Conservation (phyloP, 2,888 invertebrate genomes). For the Microctonus hyperodae region DNA sequence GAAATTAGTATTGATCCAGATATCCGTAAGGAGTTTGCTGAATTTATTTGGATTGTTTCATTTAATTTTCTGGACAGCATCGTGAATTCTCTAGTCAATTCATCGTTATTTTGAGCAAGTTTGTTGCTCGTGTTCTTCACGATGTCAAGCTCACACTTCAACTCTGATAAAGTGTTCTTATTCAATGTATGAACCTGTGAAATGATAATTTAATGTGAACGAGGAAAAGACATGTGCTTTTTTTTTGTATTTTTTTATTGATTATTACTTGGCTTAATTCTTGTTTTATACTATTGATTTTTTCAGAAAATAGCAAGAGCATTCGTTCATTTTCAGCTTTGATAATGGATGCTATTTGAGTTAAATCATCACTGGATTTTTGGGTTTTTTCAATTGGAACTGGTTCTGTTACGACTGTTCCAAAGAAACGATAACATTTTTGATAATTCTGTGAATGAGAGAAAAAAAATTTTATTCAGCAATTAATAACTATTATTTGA, state of each 20-base stretch:
- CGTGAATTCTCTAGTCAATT: conserved; percentile 45
- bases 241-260: neutral
- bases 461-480: neutral
- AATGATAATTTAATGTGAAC: conserved; percentile 1
- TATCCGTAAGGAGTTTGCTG: neutral
- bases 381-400: neutral
- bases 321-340: conserved; percentile 40
- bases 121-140: conserved; percentile 43
- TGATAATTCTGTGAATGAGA: neutral
- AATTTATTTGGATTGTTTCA: conserved; percentile 29
- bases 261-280: conserved; percentile 46
- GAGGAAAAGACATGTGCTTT: neutral
- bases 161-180: conserved; percentile 38
- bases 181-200: conserved; percentile 43
- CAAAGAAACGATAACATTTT: neutral
- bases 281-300: conserved; percentile 41
- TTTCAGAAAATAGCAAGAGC: conserved; percentile 40
- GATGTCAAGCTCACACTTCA: conserved; percentile 44
- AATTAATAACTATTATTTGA: neutral
- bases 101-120: conserved; percentile 43
- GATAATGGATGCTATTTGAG: neutral
- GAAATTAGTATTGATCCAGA: conserved; percentile 7
- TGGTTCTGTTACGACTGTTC: neutral
- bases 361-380: neutral
- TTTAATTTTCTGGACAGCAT: conserved; percentile 40